These are phyloP conservation scores for Patagioenas fasciata DNA, from an alignment of 2,113 vertebrate genomes.

Conservation along the genomic window DNA sequence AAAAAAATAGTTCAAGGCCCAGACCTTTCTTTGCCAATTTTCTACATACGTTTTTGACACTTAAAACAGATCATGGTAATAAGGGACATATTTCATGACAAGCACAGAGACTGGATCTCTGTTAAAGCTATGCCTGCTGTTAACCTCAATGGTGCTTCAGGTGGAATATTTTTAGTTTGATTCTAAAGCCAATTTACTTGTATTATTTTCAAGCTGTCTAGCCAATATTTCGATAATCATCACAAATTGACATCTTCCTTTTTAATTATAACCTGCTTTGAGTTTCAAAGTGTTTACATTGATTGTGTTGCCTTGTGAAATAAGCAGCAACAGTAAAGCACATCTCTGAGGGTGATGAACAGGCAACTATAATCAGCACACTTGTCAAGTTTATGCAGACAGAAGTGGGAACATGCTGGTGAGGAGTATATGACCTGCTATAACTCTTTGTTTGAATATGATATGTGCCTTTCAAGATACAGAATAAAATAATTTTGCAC, in stretches of 20 bases:
- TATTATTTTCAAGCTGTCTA: conserved; percentile 16
- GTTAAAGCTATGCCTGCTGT: conserved; percentile 2
- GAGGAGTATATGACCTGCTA: not conserved
- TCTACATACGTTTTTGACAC: not conserved
- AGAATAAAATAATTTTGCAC: not conserved
- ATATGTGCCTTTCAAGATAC: not conserved
- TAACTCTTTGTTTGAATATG: not conserved
- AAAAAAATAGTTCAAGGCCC: not conserved
- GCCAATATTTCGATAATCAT: not conserved
- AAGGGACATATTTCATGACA: not conserved
- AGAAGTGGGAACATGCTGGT: not conserved
- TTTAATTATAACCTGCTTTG: conserved; percentile 25
- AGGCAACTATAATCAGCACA: not conserved
- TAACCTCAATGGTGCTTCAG: not conserved
- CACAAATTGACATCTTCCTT: not conserved
- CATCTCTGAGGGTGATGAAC: not conserved
- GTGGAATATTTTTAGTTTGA: not conserved
- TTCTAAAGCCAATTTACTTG: not conserved
- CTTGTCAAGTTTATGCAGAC: not conserved
- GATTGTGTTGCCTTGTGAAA: not conserved
- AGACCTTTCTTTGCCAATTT: not conserved
- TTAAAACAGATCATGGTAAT: not conserved
- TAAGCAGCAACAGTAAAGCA: not conserved
- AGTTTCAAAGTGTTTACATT: not conserved
- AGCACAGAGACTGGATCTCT: not conserved